Evolutionary conservation across 2,888 invertebrate genomes (phyloP).

Genomic region (Philereme transversata): DNA sequence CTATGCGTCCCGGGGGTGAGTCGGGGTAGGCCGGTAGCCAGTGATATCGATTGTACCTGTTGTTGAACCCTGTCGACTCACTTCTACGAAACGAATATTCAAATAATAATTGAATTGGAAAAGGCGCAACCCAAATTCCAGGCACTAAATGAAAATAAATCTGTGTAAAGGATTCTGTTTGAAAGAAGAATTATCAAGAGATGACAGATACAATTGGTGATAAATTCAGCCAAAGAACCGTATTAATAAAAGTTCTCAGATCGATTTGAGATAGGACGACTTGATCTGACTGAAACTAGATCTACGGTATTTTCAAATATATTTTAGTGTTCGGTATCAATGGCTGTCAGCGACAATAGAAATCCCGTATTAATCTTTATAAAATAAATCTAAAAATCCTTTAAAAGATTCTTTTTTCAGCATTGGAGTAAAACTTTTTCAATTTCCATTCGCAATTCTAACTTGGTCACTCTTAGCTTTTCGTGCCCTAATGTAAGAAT

Average conservation of each 20-base stretch:
- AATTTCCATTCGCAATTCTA: slow-evolving; percentile 69
- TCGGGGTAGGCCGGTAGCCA: slow-evolving; percentile 46
- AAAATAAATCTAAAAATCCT: slow-evolving; percentile 45
- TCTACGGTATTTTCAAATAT: background rate
- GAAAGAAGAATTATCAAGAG: too few relatives aligned
- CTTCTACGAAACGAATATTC: slow-evolving; percentile 45
- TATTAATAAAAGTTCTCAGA: too few relatives aligned
- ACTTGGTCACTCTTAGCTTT: slow-evolving; percentile 54
- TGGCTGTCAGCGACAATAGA: background rate
- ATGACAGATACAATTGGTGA: too few relatives aligned
- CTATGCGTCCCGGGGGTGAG: slow-evolving; percentile 50
- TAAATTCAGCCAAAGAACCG: too few relatives aligned
- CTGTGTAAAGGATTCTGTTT: slow-evolving; percentile 15
- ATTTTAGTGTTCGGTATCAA: background rate
- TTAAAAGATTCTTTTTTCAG: slow-evolving; percentile 57
- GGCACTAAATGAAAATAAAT: slow-evolving; percentile 7
- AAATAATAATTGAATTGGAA: slow-evolving; percentile 42
- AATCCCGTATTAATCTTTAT: background rate
- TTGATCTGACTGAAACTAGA: too few relatives aligned
- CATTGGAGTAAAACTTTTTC: slow-evolving; percentile 58
- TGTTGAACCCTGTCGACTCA: slow-evolving; percentile 29
- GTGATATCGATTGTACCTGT: slow-evolving; percentile 70
- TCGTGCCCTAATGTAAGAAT: slow-evolving; percentile 1
- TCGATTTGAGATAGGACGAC: background rate
- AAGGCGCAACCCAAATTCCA: slow-evolving; percentile 10